These are phyloP conservation scores for Triops longicaudatus DNA, from an alignment of 1,140 invertebrate genomes.

Conservation along the genomic window DNA sequence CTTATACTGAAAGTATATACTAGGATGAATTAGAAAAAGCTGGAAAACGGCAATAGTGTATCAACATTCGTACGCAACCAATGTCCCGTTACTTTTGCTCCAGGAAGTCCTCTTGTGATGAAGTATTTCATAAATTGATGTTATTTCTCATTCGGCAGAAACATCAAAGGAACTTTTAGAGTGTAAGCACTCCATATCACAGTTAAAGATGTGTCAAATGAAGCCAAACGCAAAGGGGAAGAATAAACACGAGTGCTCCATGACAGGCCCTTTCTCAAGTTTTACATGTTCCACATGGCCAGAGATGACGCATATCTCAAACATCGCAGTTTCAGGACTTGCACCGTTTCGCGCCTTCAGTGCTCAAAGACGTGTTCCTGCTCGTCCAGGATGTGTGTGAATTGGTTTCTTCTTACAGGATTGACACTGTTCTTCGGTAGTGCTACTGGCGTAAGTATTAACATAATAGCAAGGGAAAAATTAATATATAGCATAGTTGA, in stretches of 20 bases:
- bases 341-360: neutral
- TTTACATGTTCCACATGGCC: conserved; percentile 7
- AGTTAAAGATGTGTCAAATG: neutral
- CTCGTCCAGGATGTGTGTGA: neutral
- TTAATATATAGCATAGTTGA: neutral
- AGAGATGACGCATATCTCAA: neutral
- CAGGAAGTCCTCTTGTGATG: no score
- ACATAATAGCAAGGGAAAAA: neutral
- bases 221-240: neutral
- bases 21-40: no score
- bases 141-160: no score
- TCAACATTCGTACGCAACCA: no score
- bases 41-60: no score
- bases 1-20: no score
- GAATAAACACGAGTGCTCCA: neutral
- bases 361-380: neutral
- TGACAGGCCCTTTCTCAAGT: neutral
- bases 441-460: neutral
- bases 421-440: neutral
- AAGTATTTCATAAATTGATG: no score
- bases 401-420: neutral
- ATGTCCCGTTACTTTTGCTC: no score
- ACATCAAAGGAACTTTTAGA: neutral
- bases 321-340: neutral
- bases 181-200: neutral